A percentile compares a stretch with the other conserved stretches of the same genome.
Evolutionary conservation across 2,797 vertebrate species (phyloP).

Genomic region (Helarctos malayanus): DNA sequence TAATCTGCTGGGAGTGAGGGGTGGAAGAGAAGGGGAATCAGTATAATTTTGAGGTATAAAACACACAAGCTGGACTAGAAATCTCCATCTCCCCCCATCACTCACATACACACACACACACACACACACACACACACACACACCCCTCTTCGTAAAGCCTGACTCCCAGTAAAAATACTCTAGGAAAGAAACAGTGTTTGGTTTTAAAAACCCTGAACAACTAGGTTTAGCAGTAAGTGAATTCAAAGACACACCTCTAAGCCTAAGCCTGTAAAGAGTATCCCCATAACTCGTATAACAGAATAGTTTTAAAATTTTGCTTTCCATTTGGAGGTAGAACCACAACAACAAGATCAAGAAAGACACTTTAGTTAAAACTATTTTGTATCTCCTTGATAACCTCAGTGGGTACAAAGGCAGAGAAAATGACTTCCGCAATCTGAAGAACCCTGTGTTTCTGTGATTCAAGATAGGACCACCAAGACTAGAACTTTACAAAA

Average conservation of each 20-base stretch:
- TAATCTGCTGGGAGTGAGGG: not conserved
- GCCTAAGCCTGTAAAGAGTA: not conserved
- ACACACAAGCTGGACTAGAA: not conserved
- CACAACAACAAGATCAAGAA: not conserved
- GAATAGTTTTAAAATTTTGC: not conserved
- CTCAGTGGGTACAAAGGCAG: not conserved
- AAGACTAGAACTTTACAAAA: not conserved
- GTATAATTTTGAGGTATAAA: conserved; percentile 3
- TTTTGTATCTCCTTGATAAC: not conserved
- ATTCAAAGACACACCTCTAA: conserved; percentile 46
- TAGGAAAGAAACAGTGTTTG: not conserved
- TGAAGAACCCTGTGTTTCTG: not conserved
- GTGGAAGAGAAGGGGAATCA: not conserved
- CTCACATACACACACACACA: not conserved
- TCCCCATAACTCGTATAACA: not conserved
- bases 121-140: not conserved
- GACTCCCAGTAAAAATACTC: conserved; percentile 37
- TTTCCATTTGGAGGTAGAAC: not conserved
- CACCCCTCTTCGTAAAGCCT: not conserved
- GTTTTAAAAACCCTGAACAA: conserved; percentile 23
- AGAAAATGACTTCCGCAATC: not conserved
- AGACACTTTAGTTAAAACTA: not conserved
- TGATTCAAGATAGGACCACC: not conserved
- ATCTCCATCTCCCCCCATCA: not conserved
- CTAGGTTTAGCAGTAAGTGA: not conserved